Conservation (phyloP, 2,888 invertebrate genomes). For the Amblyteles armatorius region DNA sequence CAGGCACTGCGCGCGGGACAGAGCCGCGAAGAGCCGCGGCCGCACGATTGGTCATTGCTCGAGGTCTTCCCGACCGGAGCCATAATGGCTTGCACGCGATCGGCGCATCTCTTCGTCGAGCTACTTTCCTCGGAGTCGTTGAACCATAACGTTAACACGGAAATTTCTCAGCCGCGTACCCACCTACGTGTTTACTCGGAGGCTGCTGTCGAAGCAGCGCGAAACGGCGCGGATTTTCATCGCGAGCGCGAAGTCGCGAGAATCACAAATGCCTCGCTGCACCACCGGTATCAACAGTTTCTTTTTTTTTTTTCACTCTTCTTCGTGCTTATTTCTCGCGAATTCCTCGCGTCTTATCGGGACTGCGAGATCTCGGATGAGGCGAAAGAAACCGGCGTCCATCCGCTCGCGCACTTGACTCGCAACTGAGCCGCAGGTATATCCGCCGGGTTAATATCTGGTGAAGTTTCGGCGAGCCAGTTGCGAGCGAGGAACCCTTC, state of each 20-base stretch:
- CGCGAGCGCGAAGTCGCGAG: not conserved
- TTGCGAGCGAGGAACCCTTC: conserved; percentile 56
- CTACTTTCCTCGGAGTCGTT: conserved; percentile 33
- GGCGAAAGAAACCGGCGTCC: conserved; percentile 69
- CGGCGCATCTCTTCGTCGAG: not conserved
- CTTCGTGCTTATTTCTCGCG: not conserved
- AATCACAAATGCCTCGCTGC: conserved; percentile 34
- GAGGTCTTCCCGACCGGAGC: conserved; percentile 24
- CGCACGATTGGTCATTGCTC: conserved; percentile 33
- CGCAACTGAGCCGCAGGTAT: conserved; percentile 80
- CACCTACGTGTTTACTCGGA: conserved; percentile 21
- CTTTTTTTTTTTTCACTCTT: not conserved
- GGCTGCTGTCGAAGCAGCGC: not conserved
- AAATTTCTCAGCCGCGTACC: not conserved
- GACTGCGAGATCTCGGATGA: conserved; percentile 5
- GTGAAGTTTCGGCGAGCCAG: conserved; percentile 40
- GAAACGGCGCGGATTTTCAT: conserved; percentile 3
- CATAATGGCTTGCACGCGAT: conserved; percentile 12
- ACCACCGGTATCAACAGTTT: conserved; percentile 5
- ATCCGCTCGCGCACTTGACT: conserved; percentile 76
- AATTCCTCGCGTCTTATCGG: conserved; percentile 32
- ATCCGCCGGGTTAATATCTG: conserved; percentile 50
- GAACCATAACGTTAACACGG: conserved; percentile 19
- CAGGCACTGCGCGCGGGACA: not conserved
- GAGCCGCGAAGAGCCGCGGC: conserved; percentile 16